A percentile compares a stretch with the other conserved stretches of the same genome.
Conservation (phyloP, 2,113 vertebrate genomes). For the Notechis scutatus region DNA sequence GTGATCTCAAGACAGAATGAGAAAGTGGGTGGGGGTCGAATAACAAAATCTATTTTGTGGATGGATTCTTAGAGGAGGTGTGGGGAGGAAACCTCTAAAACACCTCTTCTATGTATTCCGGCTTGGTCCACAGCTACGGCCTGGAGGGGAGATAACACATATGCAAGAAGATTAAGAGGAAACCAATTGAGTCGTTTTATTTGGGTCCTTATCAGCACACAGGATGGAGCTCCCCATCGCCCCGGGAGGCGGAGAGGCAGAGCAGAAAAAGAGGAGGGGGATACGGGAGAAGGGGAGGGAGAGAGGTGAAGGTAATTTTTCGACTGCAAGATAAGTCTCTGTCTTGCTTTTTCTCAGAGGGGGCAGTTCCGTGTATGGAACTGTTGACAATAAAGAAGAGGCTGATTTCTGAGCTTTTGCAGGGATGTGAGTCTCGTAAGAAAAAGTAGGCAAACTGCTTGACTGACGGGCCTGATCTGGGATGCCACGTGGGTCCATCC, state of each 20-base stretch:
- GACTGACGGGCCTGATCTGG: background rate
- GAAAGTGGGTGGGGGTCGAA: background rate
- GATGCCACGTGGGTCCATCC: background rate
- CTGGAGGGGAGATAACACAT: background rate
- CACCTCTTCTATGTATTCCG: background rate
- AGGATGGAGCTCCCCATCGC: background rate
- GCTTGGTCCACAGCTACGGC: background rate
- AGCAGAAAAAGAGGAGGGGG: background rate
- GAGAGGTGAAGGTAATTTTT: background rate
- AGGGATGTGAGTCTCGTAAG: background rate
- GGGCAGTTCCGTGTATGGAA: background rate
- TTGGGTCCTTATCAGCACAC: background rate
- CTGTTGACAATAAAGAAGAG: background rate
- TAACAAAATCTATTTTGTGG: background rate
- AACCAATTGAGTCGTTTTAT: rapidly evolving
- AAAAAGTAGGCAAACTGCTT: background rate
- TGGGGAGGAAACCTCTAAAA: background rate
- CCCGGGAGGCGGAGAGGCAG: background rate
- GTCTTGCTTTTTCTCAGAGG: background rate
- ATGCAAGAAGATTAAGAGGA: background rate
- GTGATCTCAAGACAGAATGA: too few species aligned
- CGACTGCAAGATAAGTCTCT: background rate
- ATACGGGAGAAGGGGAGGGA: background rate
- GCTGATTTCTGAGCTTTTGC: background rate
- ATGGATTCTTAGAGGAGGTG: background rate